Percentiles rank a stretch among this genome's conserved stretches.
Conservation (phyloP, 2,797 vertebrate genomes). For the Champsocephalus gunnari region DNA sequence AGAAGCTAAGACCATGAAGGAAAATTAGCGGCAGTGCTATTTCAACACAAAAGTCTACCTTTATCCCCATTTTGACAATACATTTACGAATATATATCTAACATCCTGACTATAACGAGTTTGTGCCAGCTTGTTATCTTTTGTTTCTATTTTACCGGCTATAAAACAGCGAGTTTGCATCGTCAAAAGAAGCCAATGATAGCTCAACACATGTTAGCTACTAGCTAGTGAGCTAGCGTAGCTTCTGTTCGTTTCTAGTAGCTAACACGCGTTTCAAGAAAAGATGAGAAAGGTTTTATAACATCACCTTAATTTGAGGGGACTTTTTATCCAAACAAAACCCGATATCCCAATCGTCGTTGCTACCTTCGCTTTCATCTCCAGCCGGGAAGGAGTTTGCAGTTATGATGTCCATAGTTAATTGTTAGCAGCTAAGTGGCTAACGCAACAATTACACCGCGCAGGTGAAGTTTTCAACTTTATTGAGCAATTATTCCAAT, state of each 20-base stretch:
- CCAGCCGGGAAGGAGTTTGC: constrained; percentile 73
- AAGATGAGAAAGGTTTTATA: rapidly evolving
- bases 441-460: background rate
- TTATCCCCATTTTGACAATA: background rate
- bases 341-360: constrained; percentile 78
- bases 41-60: background rate
- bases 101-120: background rate
- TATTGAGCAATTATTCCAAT: no score
- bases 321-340: background rate
- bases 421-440: background rate
- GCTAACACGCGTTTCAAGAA: background rate
- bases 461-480: background rate
- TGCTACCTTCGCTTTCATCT: constrained; percentile 80
- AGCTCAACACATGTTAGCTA: background rate
- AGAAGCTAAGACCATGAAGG: background rate
- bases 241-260: background rate
- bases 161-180: background rate
- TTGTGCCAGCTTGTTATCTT: background rate
- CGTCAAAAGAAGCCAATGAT: background rate
- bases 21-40: background rate
- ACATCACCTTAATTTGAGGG: constrained; percentile 42
- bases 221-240: background rate
- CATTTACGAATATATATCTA: no score
- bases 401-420: constrained; percentile 32
- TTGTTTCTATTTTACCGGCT: rapidly evolving